Evolutionary conservation across 1,140 invertebrate genomes (phyloP), one percentile per base, ranked within the genome.

Genomic region (Drosophila neocordata): DNA sequence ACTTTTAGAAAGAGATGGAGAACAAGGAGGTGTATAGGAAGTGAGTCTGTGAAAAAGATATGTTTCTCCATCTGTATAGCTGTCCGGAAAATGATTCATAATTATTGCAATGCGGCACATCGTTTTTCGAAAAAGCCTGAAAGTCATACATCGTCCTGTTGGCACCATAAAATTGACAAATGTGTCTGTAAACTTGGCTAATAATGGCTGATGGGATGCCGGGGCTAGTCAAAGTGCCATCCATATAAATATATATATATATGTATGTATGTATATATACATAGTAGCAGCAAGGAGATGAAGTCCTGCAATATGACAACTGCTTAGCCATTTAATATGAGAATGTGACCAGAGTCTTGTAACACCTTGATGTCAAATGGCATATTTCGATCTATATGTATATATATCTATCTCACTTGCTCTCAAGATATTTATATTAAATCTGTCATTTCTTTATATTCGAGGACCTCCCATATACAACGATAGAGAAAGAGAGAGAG

Each of bases 151-250:
- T 70, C 65, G 69, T 78, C 80, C 70, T 69, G 73, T 89, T 79
- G 85, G 53, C 85, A 80, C 78, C 85, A 89, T 89, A 87, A 90
- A 90, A 83, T 87, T 90, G 87, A 90, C 87, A 90, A 90, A 90
- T 90, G 87, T 90, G 87, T 90, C 87, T 90, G 87, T 87, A 87
- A 90, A 90, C 87, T 90, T 90, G 79, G 79, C 82, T 87, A 90
- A 90, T 87, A 87, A 90, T 89, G 65, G 68, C 61, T 52, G 63
- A 31, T 48, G 60, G 35, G 24, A 44, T 27, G 58, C 38, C 41
- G 64, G 24, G 27, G 71, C 57, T 20, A 37, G 31, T 53, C 70
- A 24, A 65, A 53, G 37, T 55, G 63, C 69, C 62, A 58, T 67
- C 27, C 31, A 51, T 37, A 13, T 52, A 44, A 11, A 27, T 7